These are phyloP conservation scores for Ostrea denselamellosa DNA, from an alignment of 1,140 invertebrate species.

Conservation along the genomic window DNA sequence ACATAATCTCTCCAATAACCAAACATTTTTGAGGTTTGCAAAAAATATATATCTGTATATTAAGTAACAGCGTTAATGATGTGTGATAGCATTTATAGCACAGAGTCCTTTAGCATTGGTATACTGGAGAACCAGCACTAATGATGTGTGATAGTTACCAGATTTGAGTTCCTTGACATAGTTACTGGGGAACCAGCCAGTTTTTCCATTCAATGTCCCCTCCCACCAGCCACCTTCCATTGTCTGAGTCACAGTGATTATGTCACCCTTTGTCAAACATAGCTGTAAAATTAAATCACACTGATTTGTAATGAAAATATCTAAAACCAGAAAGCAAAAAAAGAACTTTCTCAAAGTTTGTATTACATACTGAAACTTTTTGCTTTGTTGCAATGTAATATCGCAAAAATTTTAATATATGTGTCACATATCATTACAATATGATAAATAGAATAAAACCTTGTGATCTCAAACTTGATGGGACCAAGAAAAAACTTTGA, in stretches of 20 bases:
- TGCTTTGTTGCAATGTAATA: too few relatives aligned
- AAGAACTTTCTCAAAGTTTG: too few relatives aligned
- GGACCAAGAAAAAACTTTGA: too few relatives aligned
- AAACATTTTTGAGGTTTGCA: too few relatives aligned
- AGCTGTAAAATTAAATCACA: constrained; percentile 83
- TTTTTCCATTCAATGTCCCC: constrained; percentile 94
- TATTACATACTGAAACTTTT: too few relatives aligned
- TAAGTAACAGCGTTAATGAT: not conserved
- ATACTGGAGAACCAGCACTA: not conserved
- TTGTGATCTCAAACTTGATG: too few relatives aligned
- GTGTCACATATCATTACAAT: too few relatives aligned
- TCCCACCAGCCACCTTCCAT: constrained; percentile 99
- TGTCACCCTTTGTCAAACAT: constrained; percentile 96
- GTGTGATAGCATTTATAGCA: not conserved
- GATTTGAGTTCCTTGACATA: constrained; percentile 94
- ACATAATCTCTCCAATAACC: not conserved
- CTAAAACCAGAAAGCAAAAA: too few relatives aligned
- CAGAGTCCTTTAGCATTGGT: not conserved
- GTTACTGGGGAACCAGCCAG: constrained; percentile 99
- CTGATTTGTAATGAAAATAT: too few relatives aligned
- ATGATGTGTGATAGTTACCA: constrained; percentile 68
- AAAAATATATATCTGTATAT: too few relatives aligned
- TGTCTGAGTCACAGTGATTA: constrained; percentile 95
- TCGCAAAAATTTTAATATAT: too few relatives aligned
- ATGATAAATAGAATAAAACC: too few relatives aligned